A percentile compares a stretch with the other conserved stretches of the same genome.
Evolutionary conservation across 2,888 invertebrate species (phyloP).

Genomic region (Drosophila kambysellisi): DNA sequence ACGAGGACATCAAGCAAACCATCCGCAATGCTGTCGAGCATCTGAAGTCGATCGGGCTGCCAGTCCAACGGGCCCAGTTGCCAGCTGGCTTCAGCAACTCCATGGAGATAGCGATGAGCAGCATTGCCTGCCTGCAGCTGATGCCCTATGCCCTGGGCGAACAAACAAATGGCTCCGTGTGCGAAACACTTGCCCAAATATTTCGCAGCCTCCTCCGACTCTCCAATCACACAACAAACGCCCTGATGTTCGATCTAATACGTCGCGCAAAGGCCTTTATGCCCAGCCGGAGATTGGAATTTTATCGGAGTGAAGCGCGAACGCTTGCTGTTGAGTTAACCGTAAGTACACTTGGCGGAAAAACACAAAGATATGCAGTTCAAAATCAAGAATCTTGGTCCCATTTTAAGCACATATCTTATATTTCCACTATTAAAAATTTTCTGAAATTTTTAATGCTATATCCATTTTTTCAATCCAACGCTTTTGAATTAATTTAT

Average conservation of each 20-base stretch:
- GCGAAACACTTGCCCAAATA: constrained; percentile 45
- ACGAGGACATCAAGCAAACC: constrained; percentile 60
- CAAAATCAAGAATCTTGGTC: background rate
- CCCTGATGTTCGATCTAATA: constrained; percentile 75
- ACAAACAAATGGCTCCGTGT: background rate
- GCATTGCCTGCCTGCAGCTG: constrained; percentile 51
- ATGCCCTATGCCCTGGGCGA: constrained; percentile 54
- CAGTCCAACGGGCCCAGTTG: constrained; percentile 46
- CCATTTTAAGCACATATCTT: no score
- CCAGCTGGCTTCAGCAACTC: constrained; percentile 60
- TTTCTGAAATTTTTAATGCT: no score
- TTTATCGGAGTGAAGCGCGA: constrained; percentile 58
- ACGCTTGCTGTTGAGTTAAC: constrained; percentile 56
- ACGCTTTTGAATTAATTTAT: background rate
- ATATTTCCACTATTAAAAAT: no score
- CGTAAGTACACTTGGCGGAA: constrained; percentile 39
- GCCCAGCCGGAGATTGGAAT: constrained; percentile 43
- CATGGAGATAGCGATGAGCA: constrained; percentile 64
- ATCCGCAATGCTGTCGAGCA: constrained; percentile 72
- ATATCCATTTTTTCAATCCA: background rate
- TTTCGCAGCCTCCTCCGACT: constrained; percentile 51
- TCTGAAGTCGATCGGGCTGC: constrained; percentile 62
- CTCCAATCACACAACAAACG: constrained; percentile 74
- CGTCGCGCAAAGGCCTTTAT: constrained; percentile 73
- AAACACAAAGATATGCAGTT: background rate